Base-by-base conservation (phyloP, 2,888 invertebrate species). In the Gerris lacustris region DNA sequence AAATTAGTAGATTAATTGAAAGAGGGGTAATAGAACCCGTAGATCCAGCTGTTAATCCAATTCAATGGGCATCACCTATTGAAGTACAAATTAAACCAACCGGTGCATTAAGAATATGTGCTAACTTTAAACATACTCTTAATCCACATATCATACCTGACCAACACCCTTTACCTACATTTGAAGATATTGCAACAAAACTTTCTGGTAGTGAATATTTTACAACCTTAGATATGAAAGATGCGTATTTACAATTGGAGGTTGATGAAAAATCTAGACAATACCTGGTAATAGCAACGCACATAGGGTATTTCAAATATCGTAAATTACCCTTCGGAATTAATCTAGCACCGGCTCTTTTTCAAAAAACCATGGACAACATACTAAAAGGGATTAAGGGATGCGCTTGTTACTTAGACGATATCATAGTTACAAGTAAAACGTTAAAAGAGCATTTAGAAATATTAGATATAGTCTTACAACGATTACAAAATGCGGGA, bases 291-390 rank as follows among this genome's bases (percentile, higher is more conserved):
- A n/a, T n/a, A n/a, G n/a, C n/a, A n/a, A n/a, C n/a, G n/a, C n/a
- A n/a, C n/a, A n/a, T n/a, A n/a, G n/a, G n/a, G n/a, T n/a, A n/a
- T n/a, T n/a, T n/a, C n/a, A n/a, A n/a, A n/a, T n/a, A n/a, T n/a
- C n/a, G n/a, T n/a, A n/a, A n/a, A n/a, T n/a, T n/a, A n/a, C n/a
- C n/a, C n/a, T n/a, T n/a, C n/a, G n/a, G n/a, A n/a, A n/a, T n/a
- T n/a, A n/a, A n/a, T n/a, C n/a, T n/a, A n/a, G n/a, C n/a, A n/a
- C n/a, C n/a, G n/a, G n/a, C n/a, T 11, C 44, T 45, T 6, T 71
- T 69, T 47, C 71, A 71, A 45, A 69, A 67, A 43, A 69, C 62
- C 4, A 71, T 71, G 69, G 69, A 69, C 66, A 17, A 17, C 6
- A 69, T 66, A n/a, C 63, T 71, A 15, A n/a, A 17, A 43, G 71